These are phyloP conservation scores for Amphiprion clarkii DNA, from an alignment of 2,797 vertebrate species.

Conservation along the genomic window DNA sequence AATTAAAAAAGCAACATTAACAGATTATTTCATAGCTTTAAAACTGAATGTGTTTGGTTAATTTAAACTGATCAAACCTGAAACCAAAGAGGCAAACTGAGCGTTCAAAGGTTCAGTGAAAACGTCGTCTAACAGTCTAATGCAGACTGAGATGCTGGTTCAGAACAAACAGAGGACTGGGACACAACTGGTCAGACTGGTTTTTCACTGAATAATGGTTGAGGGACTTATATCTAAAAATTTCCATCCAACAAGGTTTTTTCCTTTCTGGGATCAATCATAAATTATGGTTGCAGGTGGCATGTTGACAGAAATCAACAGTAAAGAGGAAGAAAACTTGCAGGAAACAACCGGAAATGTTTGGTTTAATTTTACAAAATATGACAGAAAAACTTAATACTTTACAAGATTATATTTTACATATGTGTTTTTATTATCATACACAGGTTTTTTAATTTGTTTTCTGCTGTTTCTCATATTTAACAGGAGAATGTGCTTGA, in stretches of 20 bases:
- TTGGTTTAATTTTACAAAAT: not conserved
- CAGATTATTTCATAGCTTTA: too few relatives aligned
- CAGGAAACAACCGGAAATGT: not conserved
- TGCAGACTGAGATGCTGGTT: constrained; percentile 26
- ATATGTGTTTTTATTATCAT: not conserved
- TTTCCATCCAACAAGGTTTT: not conserved
- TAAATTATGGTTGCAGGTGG: not conserved
- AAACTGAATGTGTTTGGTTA: too few relatives aligned
- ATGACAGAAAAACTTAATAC: not conserved
- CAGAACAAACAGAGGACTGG: constrained; percentile 69
- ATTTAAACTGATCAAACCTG: not conserved
- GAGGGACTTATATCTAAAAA: not conserved
- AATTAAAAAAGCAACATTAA: too few relatives aligned
- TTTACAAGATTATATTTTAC: not conserved
- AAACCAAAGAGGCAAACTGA: not conserved
- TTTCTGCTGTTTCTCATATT: not conserved
- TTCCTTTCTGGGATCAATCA: not conserved
- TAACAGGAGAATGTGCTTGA: too few relatives aligned
- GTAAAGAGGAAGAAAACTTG: not conserved
- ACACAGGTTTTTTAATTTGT: not conserved
- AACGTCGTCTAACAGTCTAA: not conserved
- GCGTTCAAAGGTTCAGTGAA: not conserved
- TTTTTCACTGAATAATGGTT: constrained; percentile 43
- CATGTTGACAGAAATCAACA: too few relatives aligned
- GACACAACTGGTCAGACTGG: constrained; percentile 66